Conservation (phyloP, 2,888 invertebrate genomes). For the Hyposoter dolosus region DNA sequence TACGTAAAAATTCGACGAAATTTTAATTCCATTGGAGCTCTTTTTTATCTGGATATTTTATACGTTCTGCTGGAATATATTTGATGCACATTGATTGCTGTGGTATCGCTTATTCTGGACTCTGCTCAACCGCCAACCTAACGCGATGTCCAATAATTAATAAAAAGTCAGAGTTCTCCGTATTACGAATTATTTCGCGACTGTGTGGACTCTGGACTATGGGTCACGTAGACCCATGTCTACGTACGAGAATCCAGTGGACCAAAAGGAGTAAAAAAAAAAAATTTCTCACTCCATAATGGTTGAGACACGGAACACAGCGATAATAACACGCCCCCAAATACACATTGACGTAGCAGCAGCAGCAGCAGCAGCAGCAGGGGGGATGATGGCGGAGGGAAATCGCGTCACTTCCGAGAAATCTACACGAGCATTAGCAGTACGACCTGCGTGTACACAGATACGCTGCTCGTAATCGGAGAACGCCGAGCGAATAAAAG, state of each 20-base stretch:
- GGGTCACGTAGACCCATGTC: neutral
- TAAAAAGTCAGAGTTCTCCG: neutral
- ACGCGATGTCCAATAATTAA: neutral
- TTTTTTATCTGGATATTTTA: slow-evolving; percentile 34
- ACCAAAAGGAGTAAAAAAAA: neutral
- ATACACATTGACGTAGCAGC: neutral
- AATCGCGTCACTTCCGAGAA: slow-evolving; percentile 67
- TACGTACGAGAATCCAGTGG: neutral
- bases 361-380: too few relatives aligned
- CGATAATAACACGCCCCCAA: neutral
- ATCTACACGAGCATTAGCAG: slow-evolving; percentile 68
- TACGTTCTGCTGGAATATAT: slow-evolving; percentile 20
- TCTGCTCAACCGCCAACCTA: neutral
- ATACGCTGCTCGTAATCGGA: slow-evolving; percentile 61
- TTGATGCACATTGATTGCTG: slow-evolving; percentile 1
- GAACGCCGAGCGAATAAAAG: slow-evolving; percentile 61
- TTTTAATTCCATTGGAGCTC: neutral
- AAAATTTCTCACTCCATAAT: neutral
- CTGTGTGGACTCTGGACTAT: too few relatives aligned
- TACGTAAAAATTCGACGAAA: slow-evolving; percentile 35
- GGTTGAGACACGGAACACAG: neutral
- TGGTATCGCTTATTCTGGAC: too few relatives aligned
- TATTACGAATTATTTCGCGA: too few relatives aligned
- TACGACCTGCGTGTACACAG: slow-evolving; percentile 52
- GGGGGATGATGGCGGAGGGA: neutral